phyloP scores from a whole-genome alignment of 2,113 vertebrate genomes.

The Burhinus oedicnemus region DNA sequence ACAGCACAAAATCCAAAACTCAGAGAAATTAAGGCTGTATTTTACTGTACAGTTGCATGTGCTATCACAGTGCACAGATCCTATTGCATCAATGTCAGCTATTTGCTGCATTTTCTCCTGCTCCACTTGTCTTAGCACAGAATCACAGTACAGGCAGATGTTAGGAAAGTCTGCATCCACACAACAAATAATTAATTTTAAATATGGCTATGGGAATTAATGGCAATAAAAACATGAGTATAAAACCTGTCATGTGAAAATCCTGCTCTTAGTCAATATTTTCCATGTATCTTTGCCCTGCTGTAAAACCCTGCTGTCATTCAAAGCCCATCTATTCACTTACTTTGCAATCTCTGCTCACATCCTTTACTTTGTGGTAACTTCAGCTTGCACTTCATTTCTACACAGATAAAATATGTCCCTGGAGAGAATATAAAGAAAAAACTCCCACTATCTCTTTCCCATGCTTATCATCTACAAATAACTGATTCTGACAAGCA shows the following conservation, averaged over 20 bases:
- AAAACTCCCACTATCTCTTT: conserved; percentile 36
- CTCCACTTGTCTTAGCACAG: not conserved
- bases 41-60: not conserved
- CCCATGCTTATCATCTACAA: conserved; percentile 23
- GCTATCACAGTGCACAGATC: not conserved
- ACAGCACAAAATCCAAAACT: not conserved
- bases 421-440: not conserved
- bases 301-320: not conserved
- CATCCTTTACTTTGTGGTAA: not conserved
- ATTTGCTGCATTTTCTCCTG: not conserved
- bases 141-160: not conserved
- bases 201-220: not conserved
- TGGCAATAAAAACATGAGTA: not conserved
- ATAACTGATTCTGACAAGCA: conserved; percentile 8
- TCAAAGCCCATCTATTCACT: not conserved
- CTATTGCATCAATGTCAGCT: not conserved
- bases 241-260: conserved; percentile 17
- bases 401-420: not conserved
- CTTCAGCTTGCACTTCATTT: not conserved
- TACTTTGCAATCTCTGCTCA: not conserved
- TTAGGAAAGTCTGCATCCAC: not conserved
- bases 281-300: not conserved
- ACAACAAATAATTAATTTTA: conserved; percentile 4
- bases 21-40: not conserved
- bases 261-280: not conserved